Evolutionary conservation across 2,113 vertebrate genomes (phyloP).

Genomic region (Gymnarchus niloticus): DNA sequence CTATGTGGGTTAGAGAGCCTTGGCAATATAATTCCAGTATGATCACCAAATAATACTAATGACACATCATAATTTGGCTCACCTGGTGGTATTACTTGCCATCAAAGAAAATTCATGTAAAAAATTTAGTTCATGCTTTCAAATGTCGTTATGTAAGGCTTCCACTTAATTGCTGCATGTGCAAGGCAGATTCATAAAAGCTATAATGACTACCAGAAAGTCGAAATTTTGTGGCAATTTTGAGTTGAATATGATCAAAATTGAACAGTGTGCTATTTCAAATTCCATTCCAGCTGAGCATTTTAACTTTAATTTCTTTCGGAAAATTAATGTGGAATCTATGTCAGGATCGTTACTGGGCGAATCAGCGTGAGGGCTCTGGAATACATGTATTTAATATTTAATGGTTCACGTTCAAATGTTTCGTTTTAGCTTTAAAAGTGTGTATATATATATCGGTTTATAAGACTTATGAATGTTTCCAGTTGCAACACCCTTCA

Average conservation of each 20-base stretch:
- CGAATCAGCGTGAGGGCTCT: neutral
- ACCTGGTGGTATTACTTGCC: neutral
- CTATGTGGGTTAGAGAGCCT: neutral
- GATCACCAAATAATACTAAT: neutral
- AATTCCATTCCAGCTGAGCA: neutral
- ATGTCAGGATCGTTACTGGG: neutral
- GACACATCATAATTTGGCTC: neutral
- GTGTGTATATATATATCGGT: neutral
- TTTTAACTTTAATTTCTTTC: neutral
- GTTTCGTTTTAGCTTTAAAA: neutral
- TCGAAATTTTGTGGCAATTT: neutral
- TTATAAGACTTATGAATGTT: neutral
- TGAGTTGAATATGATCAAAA: neutral
- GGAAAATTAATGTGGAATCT: neutral
- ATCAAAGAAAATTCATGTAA: slow-evolving; percentile 9
- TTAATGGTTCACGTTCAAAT: neutral
- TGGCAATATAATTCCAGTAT: neutral
- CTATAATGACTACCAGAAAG: neutral
- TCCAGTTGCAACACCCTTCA: neutral
- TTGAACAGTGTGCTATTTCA: neutral
- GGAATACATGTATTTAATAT: neutral
- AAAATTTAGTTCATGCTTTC: neutral
- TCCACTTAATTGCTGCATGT: neutral
- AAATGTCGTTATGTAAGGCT: neutral
- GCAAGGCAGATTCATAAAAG: neutral